These are phyloP conservation scores for Venturia canescens DNA, from an alignment of 1,140 invertebrate genomes.

Conservation along the genomic window DNA sequence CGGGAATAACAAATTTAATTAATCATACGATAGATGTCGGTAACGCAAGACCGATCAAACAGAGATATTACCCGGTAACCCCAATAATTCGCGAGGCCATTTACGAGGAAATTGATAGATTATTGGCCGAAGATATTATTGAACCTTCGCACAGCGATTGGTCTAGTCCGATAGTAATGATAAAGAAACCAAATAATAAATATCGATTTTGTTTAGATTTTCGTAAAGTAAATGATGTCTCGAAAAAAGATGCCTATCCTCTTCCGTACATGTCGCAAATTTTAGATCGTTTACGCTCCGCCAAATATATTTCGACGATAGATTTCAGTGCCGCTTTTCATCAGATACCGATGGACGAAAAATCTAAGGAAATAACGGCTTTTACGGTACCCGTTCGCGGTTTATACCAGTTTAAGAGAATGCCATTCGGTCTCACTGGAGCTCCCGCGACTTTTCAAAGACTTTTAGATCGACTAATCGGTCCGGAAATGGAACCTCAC, in stretches of 20 bases:
- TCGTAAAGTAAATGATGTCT: slow-evolving; percentile 60
- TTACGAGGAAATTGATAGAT: slow-evolving; percentile 15
- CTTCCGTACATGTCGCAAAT: no score
- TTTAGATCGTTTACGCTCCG: slow-evolving; percentile 53
- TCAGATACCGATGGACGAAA: no score
- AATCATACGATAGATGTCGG: not conserved
- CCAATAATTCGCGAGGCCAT: no score
- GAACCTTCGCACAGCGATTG: slow-evolving; percentile 36
- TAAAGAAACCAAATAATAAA: no score
- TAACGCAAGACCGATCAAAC: slow-evolving; percentile 25
- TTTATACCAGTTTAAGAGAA: no score
- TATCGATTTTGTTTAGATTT: slow-evolving; percentile 61
- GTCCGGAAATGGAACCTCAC: slow-evolving; percentile 56
- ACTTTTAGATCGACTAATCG: slow-evolving; percentile 43
- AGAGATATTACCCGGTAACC: slow-evolving; percentile 7
- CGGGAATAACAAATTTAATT: not conserved
- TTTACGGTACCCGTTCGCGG: no score
- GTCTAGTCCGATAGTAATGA: no score
- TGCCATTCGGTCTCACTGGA: no score
- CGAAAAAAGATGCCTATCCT: slow-evolving; percentile 50
- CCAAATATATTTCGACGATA: slow-evolving; percentile 4
- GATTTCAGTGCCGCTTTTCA: no score
- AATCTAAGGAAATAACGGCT: no score
- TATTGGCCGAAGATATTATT: slow-evolving; percentile 55
- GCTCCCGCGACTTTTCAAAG: no score